Evolutionary conservation across 2,797 vertebrate genomes (phyloP).

Genomic region (Lagocephalus sceleratus): DNA sequence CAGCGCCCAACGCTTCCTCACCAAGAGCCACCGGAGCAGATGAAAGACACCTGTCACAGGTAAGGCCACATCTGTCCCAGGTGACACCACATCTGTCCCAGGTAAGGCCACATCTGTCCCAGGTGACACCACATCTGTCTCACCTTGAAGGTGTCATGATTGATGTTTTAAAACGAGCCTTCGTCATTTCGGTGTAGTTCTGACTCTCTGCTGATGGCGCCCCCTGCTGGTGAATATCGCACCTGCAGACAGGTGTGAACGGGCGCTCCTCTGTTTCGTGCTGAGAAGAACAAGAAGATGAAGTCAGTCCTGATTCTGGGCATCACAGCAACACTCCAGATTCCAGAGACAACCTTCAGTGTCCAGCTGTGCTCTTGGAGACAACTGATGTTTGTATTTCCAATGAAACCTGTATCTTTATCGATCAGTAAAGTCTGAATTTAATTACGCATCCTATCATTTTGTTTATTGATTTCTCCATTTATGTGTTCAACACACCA

Average conservation of each 20-base stretch:
- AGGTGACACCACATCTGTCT: background rate
- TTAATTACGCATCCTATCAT: background rate
- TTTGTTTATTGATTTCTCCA: no score
- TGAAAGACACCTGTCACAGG: conserved; percentile 35
- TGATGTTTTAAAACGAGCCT: no score
- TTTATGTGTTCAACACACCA: no score
- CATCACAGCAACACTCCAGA: no score
- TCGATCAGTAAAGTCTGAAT: background rate
- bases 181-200: no score
- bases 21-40: conserved; percentile 73
- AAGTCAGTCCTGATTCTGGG: no score
- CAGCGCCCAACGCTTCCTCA: conserved; percentile 84
- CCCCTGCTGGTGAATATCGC: no score
- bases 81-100: background rate
- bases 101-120: no score
- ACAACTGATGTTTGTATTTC: background rate
- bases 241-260: background rate
- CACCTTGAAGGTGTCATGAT: no score
- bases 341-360: no score
- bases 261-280: background rate
- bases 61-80: background rate
- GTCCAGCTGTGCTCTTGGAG: background rate
- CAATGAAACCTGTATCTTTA: background rate
- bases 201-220: no score
- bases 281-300: background rate